phyloP scores from a whole-genome alignment of 2,113 vertebrate species.

The Semicossyphus pulcher region DNA sequence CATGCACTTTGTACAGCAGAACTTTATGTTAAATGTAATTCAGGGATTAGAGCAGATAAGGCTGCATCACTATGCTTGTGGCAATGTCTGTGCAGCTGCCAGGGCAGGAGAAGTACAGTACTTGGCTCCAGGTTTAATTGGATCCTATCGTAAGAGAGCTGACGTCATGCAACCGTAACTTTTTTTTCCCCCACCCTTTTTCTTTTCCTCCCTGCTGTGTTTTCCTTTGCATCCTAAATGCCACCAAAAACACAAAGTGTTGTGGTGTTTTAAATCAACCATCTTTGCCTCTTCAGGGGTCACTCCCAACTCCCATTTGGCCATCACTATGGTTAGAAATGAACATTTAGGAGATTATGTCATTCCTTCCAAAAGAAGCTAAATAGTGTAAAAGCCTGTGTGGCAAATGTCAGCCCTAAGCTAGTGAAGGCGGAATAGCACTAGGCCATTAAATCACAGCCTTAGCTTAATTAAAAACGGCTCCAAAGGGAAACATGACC shows the following conservation, averaged over 20 bases:
- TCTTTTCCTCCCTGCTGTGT: neutral
- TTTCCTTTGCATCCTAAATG: neutral
- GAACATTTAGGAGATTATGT: neutral
- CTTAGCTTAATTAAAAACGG: constrained; percentile 51
- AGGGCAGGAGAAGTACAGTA: constrained; percentile 4
- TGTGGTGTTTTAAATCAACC: no score
- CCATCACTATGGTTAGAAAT: constrained; percentile 60
- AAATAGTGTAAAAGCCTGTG: neutral
- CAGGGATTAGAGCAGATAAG: constrained; percentile 67
- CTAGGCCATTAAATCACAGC: constrained; percentile 14
- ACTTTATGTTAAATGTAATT: constrained; percentile 56
- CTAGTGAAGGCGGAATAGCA: constrained; percentile 4
- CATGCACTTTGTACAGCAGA: constrained; percentile 49
- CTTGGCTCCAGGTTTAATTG: constrained; percentile 64
- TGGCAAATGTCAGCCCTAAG: constrained; percentile 8
- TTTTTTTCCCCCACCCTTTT: constrained; percentile 32
- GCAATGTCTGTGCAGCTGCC: constrained; percentile 37
- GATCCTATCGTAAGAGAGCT: constrained; percentile 50
- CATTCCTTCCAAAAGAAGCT: neutral
- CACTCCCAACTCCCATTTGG: neutral
- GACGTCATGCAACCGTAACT: constrained; percentile 55
- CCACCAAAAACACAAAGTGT: no score
- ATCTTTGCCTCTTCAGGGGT: neutral
- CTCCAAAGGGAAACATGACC: constrained; percentile 46
- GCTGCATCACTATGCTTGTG: constrained; percentile 56